Conservation (phyloP, 2,797 vertebrate genomes). For the Acanthis flammea region DNA sequence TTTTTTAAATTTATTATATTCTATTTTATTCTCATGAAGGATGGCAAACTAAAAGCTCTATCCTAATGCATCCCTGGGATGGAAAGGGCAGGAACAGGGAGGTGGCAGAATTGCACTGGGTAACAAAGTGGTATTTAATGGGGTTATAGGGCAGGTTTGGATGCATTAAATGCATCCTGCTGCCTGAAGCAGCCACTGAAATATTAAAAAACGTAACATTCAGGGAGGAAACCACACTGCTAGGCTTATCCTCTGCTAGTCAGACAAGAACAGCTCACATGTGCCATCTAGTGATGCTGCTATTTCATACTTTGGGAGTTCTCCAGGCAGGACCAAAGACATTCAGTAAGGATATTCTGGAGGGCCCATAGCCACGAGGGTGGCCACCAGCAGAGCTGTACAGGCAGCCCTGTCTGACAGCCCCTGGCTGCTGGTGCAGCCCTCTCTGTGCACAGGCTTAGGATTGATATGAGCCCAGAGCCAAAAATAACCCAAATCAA, state of each 20-base stretch:
- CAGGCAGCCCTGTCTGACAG: not conserved
- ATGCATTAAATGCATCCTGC: too few species aligned
- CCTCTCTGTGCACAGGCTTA: accelerated
- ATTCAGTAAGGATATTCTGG: too few species aligned
- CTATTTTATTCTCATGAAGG: accelerated
- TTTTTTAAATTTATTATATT: not conserved
- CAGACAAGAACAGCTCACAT: not conserved
- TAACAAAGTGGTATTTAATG: accelerated
- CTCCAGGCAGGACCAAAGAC: accelerated
- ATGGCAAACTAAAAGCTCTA: not conserved
- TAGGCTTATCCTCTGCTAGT: not conserved
- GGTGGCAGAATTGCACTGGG: not conserved
- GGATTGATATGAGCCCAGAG: not conserved
- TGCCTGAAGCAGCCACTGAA: not conserved
- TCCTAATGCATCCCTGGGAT: not conserved
- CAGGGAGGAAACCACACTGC: not conserved
- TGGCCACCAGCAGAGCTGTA: not conserved
- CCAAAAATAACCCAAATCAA: not conserved
- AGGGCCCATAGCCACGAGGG: accelerated
- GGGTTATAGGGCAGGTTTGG: not conserved
- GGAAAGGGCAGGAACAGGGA: not conserved
- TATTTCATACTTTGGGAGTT: accelerated
- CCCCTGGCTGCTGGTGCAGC: not conserved
- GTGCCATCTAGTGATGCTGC: constrained; percentile 40
- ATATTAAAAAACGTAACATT: accelerated